A percentile compares a stretch with the other conserved stretches of the same genome.
Evolutionary conservation across 2,888 invertebrate genomes (phyloP).

Genomic region (Auanema freiburgensis): DNA sequence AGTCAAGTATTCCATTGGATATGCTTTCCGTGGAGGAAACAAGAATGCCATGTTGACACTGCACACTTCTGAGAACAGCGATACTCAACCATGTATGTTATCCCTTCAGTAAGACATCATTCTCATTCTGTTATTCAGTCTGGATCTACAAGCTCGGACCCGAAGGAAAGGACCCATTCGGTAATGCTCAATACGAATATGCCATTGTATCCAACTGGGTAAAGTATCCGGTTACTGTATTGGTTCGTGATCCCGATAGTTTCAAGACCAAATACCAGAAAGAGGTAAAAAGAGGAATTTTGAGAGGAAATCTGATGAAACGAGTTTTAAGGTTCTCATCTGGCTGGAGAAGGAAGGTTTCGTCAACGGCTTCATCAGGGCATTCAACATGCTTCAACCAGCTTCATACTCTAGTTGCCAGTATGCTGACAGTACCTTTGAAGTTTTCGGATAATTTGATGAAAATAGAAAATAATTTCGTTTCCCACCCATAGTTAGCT

Average conservation of each 20-base stretch:
- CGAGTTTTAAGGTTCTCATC: slow-evolving; percentile 41
- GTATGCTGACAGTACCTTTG: slow-evolving; percentile 64
- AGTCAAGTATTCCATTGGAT: slow-evolving; percentile 64
- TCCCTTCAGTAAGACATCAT: not conserved
- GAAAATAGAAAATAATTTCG: no score
- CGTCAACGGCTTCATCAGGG: slow-evolving; percentile 64
- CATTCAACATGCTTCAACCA: slow-evolving; percentile 65
- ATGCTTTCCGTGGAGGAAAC: slow-evolving; percentile 64
- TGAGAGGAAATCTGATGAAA: not conserved
- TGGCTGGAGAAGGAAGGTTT: slow-evolving; percentile 62
- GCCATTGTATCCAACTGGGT: slow-evolving; percentile 65
- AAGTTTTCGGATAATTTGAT: slow-evolving; percentile 64
- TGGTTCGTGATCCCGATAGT: slow-evolving; percentile 64
- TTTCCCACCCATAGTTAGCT: no score
- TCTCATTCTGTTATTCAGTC: slow-evolving; percentile 46
- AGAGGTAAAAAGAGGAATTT: slow-evolving; percentile 35
- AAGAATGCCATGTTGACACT: slow-evolving; percentile 64
- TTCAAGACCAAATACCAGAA: slow-evolving; percentile 62
- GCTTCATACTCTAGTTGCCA: slow-evolving; percentile 62
- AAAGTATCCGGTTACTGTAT: slow-evolving; percentile 64
- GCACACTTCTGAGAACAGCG: slow-evolving; percentile 62
- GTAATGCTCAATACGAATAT: slow-evolving; percentile 65
- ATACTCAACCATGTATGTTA: slow-evolving; percentile 62
- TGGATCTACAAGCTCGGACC: slow-evolving; percentile 65
- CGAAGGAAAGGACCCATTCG: slow-evolving; percentile 64